These are phyloP conservation scores for Drosophila orosa DNA, from an alignment of 1,140 invertebrate genomes.

Conservation along the genomic window DNA sequence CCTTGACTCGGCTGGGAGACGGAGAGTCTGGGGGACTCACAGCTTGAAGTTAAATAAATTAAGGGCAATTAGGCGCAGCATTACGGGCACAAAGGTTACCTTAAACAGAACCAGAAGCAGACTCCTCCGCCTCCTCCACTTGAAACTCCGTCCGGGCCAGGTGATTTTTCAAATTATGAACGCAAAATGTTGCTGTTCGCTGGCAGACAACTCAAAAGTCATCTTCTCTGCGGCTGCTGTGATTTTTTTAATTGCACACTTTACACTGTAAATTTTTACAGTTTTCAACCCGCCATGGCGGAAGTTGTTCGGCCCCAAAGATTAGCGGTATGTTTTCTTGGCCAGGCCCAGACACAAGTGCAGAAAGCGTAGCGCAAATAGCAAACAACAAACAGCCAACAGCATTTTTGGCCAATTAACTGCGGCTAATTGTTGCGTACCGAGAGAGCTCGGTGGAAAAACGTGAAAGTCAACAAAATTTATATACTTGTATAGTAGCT, in stretches of 20 bases:
- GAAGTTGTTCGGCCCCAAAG: conserved; percentile 60
- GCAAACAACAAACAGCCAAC: conserved; percentile 58
- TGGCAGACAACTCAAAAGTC: conserved; percentile 49
- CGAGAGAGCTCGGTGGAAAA: conserved; percentile 13
- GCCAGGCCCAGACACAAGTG: conserved; percentile 55
- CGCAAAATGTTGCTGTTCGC: conserved; percentile 55
- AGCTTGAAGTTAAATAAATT: conserved; percentile 82
- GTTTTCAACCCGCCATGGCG: conserved; percentile 51
- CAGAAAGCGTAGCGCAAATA: conserved; percentile 77
- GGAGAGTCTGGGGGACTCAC: conserved; percentile 40
- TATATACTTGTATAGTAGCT: conserved; percentile 13
- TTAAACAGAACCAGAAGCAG: conserved; percentile 6
- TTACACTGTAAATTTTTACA: conserved; percentile 64
- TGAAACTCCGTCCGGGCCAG: conserved; percentile 29
- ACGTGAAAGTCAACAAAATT: conserved; percentile 76
- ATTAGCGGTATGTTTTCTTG: conserved; percentile 51
- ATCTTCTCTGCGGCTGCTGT: conserved; percentile 36
- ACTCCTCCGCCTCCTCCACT: conserved; percentile 1
- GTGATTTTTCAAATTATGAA: conserved; percentile 65
- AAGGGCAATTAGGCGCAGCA: conserved; percentile 77
- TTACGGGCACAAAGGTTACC: conserved; percentile 69
- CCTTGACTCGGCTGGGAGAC: conserved; percentile 54
- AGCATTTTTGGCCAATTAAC: conserved; percentile 78
- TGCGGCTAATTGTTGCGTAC: conserved; percentile 78
- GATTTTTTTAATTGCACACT: conserved; percentile 68